Evolutionary conservation across 2,113 vertebrate species (phyloP).

Genomic region (Nycticorax nycticorax): DNA sequence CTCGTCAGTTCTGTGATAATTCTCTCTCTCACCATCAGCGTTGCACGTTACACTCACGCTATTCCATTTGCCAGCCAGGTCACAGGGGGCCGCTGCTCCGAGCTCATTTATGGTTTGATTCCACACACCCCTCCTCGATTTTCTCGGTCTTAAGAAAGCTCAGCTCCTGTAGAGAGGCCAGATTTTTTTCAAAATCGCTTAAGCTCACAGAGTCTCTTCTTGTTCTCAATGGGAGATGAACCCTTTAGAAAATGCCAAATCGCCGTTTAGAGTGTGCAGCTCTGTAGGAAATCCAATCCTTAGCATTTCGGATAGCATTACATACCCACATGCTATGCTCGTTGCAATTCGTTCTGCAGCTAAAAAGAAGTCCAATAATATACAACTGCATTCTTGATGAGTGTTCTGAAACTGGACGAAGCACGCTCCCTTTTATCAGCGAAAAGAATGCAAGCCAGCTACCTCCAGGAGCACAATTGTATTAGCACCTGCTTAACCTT

Average conservation of each 20-base stretch:
- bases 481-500: not conserved
- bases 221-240: not conserved
- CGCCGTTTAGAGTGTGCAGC: not conserved
- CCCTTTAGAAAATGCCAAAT: conserved; percentile 25
- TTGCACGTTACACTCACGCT: not conserved
- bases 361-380: not conserved
- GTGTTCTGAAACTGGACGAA: not conserved
- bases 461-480: not conserved
- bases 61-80: not conserved
- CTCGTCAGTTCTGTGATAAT: not conserved
- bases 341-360: not conserved
- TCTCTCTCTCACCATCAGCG: not conserved
- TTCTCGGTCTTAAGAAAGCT: not conserved
- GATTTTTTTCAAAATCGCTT: not conserved
- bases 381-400: not conserved
- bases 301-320: not conserved
- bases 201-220: not conserved
- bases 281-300: not conserved
- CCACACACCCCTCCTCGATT: not conserved
- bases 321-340: not conserved
- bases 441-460: not conserved
- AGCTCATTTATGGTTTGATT: not conserved
- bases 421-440: not conserved
- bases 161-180: not conserved
- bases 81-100: accelerated